Base-by-base conservation (phyloP, 2,888 invertebrate species). In the Gnatocerus cornutus region DNA sequence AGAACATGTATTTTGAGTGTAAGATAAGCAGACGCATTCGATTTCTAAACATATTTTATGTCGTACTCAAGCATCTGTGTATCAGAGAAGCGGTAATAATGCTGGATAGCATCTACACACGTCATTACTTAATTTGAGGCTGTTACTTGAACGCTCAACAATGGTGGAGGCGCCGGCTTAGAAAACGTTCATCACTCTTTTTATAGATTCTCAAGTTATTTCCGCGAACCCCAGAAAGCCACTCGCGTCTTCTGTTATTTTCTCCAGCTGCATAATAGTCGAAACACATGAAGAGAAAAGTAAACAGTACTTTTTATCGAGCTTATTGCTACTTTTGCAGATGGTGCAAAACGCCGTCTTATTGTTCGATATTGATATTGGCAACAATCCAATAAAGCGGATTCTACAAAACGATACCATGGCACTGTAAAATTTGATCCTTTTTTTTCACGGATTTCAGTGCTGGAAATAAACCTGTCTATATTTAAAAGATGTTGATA, bases 151-250 rank as follows among this genome's bases (percentile, higher is more conserved):
- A 13, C 13, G 33, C 21, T 14, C 1, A 59, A 59, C 30, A 14
- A 59, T 59, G 59, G 59, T 46, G 59, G 59, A 59, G 59, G 59
- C 10, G 59, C 59, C 59, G 33, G 46, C 33, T 12, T 27, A 52
- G 43, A 43, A 43, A 43, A 6, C 1, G 12, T 43, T n/a, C n/a
- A n/a, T n/a, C n/a, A n/a, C n/a, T n/a, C n/a, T n/a, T 21, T 21
- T 21, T 21, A 21, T 21, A 4, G 21, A 21, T 3, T 21, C 21
- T 4, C 4, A 21, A 21, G 21, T 21, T 21, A 21, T 21, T 21
- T 21, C 4, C 4, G 21, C 21, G 21, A 21, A 3, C 1, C 21
- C 21, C 21, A 21, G 21, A 21, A 21, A 21, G 4, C 21, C 21
- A 21, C 21, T 21, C 21, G 4, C 21, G 21, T n/a, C 2, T 21